Conservation (phyloP, 2,797 vertebrate species). For the Phrynocephalus vlangalii region DNA sequence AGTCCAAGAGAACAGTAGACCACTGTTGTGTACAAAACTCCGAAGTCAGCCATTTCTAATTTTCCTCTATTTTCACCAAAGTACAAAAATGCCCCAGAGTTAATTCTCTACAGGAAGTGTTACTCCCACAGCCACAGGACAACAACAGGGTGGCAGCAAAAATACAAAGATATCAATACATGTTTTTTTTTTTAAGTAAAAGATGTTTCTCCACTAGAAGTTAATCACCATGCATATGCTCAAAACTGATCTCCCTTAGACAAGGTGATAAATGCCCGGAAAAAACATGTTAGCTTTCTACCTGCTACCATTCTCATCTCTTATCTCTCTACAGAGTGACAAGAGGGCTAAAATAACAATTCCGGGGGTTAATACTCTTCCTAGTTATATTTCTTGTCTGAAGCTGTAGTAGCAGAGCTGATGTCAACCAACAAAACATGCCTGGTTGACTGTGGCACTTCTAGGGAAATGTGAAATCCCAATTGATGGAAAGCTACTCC, state of each 20-base stretch:
- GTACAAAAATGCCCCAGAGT: neutral
- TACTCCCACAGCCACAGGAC: neutral
- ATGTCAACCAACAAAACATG: no score
- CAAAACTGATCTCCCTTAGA: neutral
- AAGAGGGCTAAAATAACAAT: no score
- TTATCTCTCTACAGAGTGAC: neutral
- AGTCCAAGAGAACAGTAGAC: neutral
- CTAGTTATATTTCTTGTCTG: no score
- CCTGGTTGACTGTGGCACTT: no score
- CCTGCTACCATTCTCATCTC: neutral
- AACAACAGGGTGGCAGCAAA: neutral
- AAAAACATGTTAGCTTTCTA: neutral
- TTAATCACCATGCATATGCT: neutral
- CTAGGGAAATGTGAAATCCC: no score
- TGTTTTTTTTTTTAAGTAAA: neutral
- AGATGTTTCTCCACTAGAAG: neutral
- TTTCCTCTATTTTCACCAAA: neutral
- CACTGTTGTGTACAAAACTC: neutral
- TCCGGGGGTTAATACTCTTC: no score
- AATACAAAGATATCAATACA: neutral
- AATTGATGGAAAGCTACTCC: no score
- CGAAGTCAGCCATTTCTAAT: neutral
- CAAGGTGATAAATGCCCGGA: neutral
- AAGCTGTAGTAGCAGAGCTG: no score
- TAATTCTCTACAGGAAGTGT: neutral